These are phyloP conservation scores for Odontophorus gujanensis DNA, from an alignment of 2,113 vertebrate genomes.

Conservation along the genomic window DNA sequence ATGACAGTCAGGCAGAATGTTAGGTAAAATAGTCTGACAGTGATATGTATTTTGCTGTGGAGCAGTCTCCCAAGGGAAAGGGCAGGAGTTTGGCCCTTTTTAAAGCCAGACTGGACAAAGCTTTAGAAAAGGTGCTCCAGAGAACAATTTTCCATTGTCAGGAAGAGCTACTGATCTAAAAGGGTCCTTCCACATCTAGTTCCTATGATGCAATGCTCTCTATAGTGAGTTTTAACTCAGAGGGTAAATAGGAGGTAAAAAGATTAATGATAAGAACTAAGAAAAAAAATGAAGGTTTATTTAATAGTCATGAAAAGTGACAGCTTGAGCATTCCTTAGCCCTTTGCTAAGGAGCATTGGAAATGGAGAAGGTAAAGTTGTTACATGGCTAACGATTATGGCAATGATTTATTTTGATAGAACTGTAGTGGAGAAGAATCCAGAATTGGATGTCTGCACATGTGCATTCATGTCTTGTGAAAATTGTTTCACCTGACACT, in stretches of 20 bases:
- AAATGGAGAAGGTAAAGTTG: background rate
- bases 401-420: background rate
- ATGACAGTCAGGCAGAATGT: constrained; percentile 25
- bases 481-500: background rate
- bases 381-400: background rate
- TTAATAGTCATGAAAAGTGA: background rate
- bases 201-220: background rate
- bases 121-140: background rate
- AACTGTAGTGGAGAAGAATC: background rate
- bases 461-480: background rate
- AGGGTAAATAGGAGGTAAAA: background rate
- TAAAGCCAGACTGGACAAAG: background rate
- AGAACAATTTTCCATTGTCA: background rate
- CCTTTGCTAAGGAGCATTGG: background rate
- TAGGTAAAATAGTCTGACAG: constrained; percentile 34
- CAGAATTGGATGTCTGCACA: accelerated
- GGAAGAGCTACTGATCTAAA: background rate
- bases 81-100: constrained; percentile 26
- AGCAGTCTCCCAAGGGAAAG: background rate
- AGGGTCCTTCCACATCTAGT: constrained; percentile 4
- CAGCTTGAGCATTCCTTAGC: background rate
- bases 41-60: constrained; percentile 1
- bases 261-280: background rate
- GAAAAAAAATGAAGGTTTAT: background rate
- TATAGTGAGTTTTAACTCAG: background rate